Evolutionary conservation across 2,888 invertebrate genomes (phyloP), one percentile per base, ranked within the genome.

Genomic region (Busseola fusca): DNA sequence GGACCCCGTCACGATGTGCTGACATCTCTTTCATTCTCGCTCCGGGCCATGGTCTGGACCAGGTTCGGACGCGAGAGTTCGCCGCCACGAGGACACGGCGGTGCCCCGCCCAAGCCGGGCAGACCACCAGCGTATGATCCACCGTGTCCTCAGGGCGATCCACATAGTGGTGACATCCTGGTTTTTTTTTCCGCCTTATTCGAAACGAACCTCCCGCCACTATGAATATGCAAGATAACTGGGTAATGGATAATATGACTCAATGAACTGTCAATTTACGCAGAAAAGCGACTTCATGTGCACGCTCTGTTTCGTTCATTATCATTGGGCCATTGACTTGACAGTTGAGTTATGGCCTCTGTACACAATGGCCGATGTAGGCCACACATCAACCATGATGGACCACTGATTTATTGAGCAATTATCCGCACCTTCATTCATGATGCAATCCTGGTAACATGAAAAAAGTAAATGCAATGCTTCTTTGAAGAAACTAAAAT

Each of bases 371-470:
- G 60, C 0, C n/a, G 42, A 69, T 62, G 76, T 76, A 50, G 60
- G 60, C 42, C 70, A 76, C 76, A 56, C 69, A 42, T 45, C 56
- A 69, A 69, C 56, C 76, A 60, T 69, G 76, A 69, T 74, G 48
- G 56, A 10, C 54, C 27, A 34, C 69, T 76, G 74, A 74, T 74
- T 76, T 76, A 76, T 74, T 76, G 60, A 50, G 59, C 74, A 76
- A 74, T 74, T 76, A 76, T 76, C 37, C 70, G 27, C 76, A 62
- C 50, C 70, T 76, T 30, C n/a, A 62, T 37, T 66, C 40, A 66
- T 66, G 40, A 76, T 50, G 60, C 42, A 42, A 69, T 34, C n/a
- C 48, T 67, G 45, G 59, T 66, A 30, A 25, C 37, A 37, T 14
- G 57, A 30, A 14, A 48, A 56, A 69, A 18, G 7, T 68, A 6